Evolutionary conservation across 2,888 invertebrate species (phyloP).

Genomic region (Autographa pulchrina): DNA sequence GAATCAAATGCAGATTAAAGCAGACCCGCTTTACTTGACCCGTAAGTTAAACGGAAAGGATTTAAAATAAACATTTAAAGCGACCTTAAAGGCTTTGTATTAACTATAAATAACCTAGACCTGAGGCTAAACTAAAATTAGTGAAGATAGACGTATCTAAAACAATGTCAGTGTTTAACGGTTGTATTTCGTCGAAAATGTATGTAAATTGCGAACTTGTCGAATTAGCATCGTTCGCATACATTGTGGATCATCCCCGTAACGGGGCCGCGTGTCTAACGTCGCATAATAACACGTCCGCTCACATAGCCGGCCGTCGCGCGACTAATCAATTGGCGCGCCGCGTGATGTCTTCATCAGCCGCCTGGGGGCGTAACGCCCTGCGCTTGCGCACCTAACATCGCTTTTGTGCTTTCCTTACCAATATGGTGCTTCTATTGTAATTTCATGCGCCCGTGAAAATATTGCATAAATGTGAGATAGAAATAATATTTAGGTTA

Average conservation of each 20-base stretch:
- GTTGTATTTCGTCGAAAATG: slow-evolving; percentile 46
- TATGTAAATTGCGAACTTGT: slow-evolving; percentile 56
- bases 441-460: slow-evolving; percentile 57
- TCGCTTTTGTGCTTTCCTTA: slow-evolving; percentile 58
- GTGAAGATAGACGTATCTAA: slow-evolving; percentile 26
- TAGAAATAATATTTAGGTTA: slow-evolving; percentile 8
- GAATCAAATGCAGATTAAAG: slow-evolving; percentile 54
- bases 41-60: slow-evolving; percentile 43
- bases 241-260: slow-evolving; percentile 62
- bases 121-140: slow-evolving; percentile 38
- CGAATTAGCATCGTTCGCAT: slow-evolving; percentile 59
- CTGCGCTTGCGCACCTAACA: slow-evolving; percentile 75
- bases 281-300: slow-evolving; percentile 86
- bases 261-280: slow-evolving; percentile 83
- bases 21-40: slow-evolving; percentile 50
- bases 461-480: slow-evolving; percentile 40
- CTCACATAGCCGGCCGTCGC: slow-evolving; percentile 79
- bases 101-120: slow-evolving; percentile 10
- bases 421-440: slow-evolving; percentile 59
- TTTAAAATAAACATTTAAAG: slow-evolving; percentile 44
- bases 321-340: slow-evolving; percentile 88
- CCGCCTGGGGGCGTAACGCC: slow-evolving; percentile 86
- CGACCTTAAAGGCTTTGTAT: slow-evolving; percentile 27
- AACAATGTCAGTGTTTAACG: slow-evolving; percentile 53
- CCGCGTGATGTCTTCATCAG: slow-evolving; percentile 89